Conservation (phyloP, 92 coral and sea anemone species). For the Hydrozoanthus gracilis region DNA sequence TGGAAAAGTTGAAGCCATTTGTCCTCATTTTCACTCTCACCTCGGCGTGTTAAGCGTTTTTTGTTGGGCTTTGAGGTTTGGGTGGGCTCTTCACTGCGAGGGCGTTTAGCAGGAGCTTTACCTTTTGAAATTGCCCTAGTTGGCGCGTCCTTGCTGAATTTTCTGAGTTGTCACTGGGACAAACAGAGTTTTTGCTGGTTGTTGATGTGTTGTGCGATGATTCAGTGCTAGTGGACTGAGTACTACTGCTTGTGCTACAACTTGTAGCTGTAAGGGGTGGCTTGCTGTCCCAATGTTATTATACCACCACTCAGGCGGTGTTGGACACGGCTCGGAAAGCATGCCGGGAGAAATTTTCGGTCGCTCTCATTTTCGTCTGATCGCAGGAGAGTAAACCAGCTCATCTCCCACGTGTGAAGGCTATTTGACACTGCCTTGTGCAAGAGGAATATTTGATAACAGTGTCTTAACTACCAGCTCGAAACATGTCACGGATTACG, state of each 20-base stretch:
- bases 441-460: too few relatives aligned
- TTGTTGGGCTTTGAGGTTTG: not conserved
- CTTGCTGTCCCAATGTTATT: too few relatives aligned
- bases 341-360: too few relatives aligned
- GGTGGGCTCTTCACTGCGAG: constrained; percentile 12
- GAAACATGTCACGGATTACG: too few relatives aligned
- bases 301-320: too few relatives aligned
- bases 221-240: not conserved
- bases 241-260: not conserved
- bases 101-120: constrained; percentile 21
- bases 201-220: not conserved
- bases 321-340: too few relatives aligned
- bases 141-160: not conserved
- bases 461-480: too few relatives aligned
- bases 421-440: too few relatives aligned
- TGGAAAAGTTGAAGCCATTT: constrained; percentile 15
- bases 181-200: too few relatives aligned
- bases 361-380: too few relatives aligned
- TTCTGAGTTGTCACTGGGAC: constrained; percentile 8
- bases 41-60: not conserved
- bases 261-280: not conserved
- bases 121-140: not conserved
- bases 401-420: too few relatives aligned
- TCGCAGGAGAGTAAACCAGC: too few relatives aligned
- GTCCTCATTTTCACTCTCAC: not conserved